Conservation (phyloP, 2,797 vertebrate genomes). For the Tamandua tetradactyla region DNA sequence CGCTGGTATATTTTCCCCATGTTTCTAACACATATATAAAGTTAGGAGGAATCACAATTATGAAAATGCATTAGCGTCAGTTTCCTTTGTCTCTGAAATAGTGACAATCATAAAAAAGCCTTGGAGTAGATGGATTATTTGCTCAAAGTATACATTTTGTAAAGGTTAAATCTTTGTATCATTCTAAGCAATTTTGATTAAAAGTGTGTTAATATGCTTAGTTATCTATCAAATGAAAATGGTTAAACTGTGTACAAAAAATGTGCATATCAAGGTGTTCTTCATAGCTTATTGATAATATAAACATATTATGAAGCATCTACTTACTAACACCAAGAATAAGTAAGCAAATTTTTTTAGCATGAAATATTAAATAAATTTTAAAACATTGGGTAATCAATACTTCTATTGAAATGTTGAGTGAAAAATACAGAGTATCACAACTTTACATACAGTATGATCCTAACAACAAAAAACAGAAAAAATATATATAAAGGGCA, state of each 20-base stretch:
- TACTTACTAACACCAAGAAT: background rate
- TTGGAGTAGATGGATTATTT: background rate
- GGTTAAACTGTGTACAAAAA: background rate
- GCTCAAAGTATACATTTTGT: background rate
- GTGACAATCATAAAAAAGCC: background rate
- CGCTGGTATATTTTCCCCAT: background rate
- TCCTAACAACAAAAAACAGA: background rate
- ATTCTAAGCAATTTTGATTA: background rate
- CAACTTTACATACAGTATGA: background rate
- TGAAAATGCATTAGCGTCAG: background rate
- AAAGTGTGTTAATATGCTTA: background rate
- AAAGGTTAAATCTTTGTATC: background rate
- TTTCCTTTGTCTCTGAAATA: background rate
- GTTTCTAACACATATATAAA: background rate
- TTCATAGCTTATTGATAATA: background rate
- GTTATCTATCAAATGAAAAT: background rate
- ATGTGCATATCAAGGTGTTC: background rate
- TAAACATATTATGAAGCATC: background rate
- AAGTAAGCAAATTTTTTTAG: background rate
- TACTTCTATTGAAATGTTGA: background rate
- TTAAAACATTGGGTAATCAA: background rate
- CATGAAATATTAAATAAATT: background rate
- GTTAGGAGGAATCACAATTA: background rate
- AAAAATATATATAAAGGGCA: background rate
- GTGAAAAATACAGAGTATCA: background rate